Evolutionary conservation across 1,140 invertebrate species (phyloP).

Genomic region (Atta texana): DNA sequence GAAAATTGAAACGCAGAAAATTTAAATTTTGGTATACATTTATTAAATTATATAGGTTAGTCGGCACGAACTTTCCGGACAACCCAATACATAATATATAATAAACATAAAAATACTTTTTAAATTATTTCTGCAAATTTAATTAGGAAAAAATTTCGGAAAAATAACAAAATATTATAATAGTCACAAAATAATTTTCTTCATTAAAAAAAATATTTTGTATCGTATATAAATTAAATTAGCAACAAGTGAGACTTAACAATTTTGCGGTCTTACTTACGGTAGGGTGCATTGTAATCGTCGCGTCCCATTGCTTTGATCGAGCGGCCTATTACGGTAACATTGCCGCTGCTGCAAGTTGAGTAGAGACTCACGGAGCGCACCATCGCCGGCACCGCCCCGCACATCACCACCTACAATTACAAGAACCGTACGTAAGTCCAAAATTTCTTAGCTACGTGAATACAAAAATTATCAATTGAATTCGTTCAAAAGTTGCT

Average conservation of each 20-base stretch:
- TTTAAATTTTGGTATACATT: too few relatives aligned
- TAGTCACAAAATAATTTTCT: neutral
- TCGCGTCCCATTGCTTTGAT: constrained; percentile 82
- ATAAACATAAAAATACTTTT: neutral
- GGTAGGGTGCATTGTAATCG: constrained; percentile 84
- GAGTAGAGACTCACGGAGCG: constrained; percentile 90
- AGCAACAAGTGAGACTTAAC: neutral
- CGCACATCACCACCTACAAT: constrained; percentile 90
- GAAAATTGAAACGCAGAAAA: too few relatives aligned
- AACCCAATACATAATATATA: neutral
- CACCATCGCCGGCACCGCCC: constrained; percentile 90
- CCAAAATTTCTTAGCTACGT: neutral
- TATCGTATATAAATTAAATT: neutral
- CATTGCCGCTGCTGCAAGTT: constrained; percentile 87
- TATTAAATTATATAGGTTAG: too few relatives aligned
- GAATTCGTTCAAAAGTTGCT: neutral
- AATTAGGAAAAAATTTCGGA: neutral
- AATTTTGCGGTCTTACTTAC: constrained; percentile 79
- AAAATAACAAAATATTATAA: neutral
- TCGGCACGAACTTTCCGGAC: too few relatives aligned
- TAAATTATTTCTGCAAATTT: constrained; percentile 1
- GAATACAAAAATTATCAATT: neutral
- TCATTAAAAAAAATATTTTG: neutral
- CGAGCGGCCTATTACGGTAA: constrained; percentile 85
- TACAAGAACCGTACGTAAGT: constrained; percentile 37